Conservation (phyloP, 2,113 vertebrate genomes). For the cattle (Bos taurus) region ARS-UCD2.0 NC_037344.1:37539501-37540000, state of each 20-base stretch:
- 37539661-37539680: too few relatives aligned
- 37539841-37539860: not conserved
- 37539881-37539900: not conserved
- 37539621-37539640: too few relatives aligned
- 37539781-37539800: not conserved
- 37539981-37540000: not conserved
- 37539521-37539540: too few relatives aligned
- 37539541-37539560: too few relatives aligned
- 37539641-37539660: too few relatives aligned
- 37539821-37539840: not conserved
- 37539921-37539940: not conserved
- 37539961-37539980: not conserved
- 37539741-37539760: not conserved
- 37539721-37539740: not conserved
- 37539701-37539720: not conserved
- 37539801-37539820: not conserved
- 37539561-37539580: too few relatives aligned
- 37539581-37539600: too few relatives aligned
- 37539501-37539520: too few relatives aligned
- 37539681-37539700: too few relatives aligned
- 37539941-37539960: not conserved
- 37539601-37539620: too few relatives aligned
- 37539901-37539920: not conserved
- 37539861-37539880: not conserved
- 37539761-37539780: not conserved